Base-by-base conservation (phyloP, 2,113 vertebrate species). In the Athene noctua region DNA sequence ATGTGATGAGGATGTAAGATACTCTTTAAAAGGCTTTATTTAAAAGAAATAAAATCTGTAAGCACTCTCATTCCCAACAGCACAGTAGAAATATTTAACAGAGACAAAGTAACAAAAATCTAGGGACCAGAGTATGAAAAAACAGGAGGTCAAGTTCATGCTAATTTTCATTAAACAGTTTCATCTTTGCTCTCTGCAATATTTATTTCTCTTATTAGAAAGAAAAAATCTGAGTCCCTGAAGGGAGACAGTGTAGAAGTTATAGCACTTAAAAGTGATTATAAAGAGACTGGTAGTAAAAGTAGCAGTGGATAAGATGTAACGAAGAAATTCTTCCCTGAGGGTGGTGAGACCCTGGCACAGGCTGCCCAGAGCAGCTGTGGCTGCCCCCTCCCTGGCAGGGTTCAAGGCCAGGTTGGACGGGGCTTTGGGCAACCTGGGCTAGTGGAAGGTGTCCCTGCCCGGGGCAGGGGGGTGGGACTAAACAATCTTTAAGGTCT, bases 31-130 rank as follows among this genome's bases (percentile, higher is more conserved):
- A 86, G 32, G 32, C 38, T 91, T 93, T 90, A 81, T 96, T 91
- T 51, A 89, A 97, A 97, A 96, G 72, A 88, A 95, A 95, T 51
- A 88, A 95, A 97, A 90, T 82, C 63, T 73, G 19, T 91, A 65
- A 90, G 77, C 51, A 89, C 70, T 92, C 72, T 94, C 79, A 57
- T 90, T 97, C 57, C 71, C 90, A 91, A 71, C 26, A 94, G 82
- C 68, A 40, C 42, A 74, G 20, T 75, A 54, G 30, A 96, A 93
- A 59, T 44, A 89, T 73, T 74, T 89, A 92, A 65, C 23, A 86
- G 87, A 71, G 96, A 95, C 77, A 94, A 96, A 89, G 34, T 57
- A 82, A 65, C 51, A 72, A 70, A 88, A 90, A 94, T 52, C 58
- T 78, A 81, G 83, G 51, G 80, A 47, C 46, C 25, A 51, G 49